Evolutionary conservation across 2,888 invertebrate genomes (phyloP).

Genomic region (Encarsia formosa): DNA sequence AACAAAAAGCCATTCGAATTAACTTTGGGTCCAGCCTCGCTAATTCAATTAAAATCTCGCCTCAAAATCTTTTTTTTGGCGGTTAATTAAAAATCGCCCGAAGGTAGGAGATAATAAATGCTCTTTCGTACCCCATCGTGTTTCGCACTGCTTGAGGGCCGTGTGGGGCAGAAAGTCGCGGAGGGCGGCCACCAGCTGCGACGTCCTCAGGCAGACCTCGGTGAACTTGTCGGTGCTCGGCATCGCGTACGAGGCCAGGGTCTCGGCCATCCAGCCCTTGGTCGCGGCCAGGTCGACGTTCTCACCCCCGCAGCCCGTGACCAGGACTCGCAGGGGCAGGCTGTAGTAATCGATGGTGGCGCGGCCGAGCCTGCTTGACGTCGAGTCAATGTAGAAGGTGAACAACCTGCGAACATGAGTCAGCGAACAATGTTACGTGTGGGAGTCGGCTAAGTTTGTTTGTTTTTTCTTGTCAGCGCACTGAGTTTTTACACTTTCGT

Average conservation of each 20-base stretch:
- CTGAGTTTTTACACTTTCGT: too few relatives aligned
- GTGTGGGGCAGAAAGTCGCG: conserved; percentile 73
- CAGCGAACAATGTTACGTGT: background rate
- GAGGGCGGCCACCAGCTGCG: conserved; percentile 76
- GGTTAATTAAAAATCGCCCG: too few relatives aligned
- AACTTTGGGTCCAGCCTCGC: too few relatives aligned
- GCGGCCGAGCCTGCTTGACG: conserved; percentile 66
- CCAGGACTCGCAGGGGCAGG: conserved; percentile 70
- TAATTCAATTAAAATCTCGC: too few relatives aligned
- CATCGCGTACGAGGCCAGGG: conserved; percentile 82
- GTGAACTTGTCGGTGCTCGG: conserved; percentile 77
- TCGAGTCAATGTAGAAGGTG: conserved; percentile 82
- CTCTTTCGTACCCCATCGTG: conserved; percentile 58
- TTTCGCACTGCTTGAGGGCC: conserved; percentile 68
- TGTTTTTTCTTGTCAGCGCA: too few relatives aligned
- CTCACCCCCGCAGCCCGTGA: conserved; percentile 69
- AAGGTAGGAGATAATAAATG: too few relatives aligned
- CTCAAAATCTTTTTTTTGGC: too few relatives aligned
- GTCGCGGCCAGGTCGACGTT: conserved; percentile 66
- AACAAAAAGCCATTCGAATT: too few relatives aligned
- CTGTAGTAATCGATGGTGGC: conserved; percentile 78
- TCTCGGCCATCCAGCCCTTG: conserved; percentile 81
- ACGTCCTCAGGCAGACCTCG: conserved; percentile 73
- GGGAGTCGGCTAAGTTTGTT: too few relatives aligned
- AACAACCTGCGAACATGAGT: conserved; percentile 55